Evolutionary conservation across 1,140 invertebrate species (phyloP).

Genomic region (Caerostris darwini): DNA sequence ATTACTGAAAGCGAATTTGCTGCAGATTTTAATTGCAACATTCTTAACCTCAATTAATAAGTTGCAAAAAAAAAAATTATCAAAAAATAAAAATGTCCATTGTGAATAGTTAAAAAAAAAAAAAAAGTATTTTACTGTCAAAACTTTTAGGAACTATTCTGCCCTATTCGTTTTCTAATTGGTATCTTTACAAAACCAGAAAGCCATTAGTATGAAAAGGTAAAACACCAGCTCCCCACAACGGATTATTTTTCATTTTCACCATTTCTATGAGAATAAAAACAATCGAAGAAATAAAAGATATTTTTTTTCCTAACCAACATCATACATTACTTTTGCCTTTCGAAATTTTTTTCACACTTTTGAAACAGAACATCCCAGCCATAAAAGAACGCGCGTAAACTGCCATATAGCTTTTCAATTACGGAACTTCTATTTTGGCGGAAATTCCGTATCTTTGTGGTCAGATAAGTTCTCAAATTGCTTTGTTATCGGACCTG

Average conservation of each 20-base stretch:
- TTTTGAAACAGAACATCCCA: not conserved
- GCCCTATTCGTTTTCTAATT: conserved; percentile 45
- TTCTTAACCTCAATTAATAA: not conserved
- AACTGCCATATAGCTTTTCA: conserved; percentile 73
- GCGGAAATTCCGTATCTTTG: conserved; percentile 55
- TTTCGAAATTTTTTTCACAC: not conserved
- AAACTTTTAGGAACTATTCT: conserved; percentile 50
- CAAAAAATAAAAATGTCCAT: not conserved
- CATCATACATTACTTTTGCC: conserved; percentile 46
- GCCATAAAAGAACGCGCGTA: conserved; percentile 45
- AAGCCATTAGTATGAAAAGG: conserved; percentile 62
- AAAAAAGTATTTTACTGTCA: not conserved
- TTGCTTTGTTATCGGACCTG: conserved; percentile 62
- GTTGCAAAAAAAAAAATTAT: not conserved
- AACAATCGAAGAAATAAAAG: conserved; percentile 53
- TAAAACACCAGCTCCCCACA: conserved; percentile 35
- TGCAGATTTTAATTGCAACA: not conserved
- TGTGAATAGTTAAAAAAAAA: not conserved
- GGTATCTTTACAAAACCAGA: conserved; percentile 54
- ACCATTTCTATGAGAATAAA: conserved; percentile 31
- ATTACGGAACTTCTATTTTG: conserved; percentile 74
- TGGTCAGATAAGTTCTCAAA: conserved; percentile 78
- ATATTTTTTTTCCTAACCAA: conserved; percentile 5
- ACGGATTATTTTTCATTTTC: not conserved
- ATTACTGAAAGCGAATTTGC: not conserved